These are phyloP conservation scores for Gouania willdenowi DNA, from an alignment of 2,797 vertebrate genomes.

Conservation along the genomic window DNA sequence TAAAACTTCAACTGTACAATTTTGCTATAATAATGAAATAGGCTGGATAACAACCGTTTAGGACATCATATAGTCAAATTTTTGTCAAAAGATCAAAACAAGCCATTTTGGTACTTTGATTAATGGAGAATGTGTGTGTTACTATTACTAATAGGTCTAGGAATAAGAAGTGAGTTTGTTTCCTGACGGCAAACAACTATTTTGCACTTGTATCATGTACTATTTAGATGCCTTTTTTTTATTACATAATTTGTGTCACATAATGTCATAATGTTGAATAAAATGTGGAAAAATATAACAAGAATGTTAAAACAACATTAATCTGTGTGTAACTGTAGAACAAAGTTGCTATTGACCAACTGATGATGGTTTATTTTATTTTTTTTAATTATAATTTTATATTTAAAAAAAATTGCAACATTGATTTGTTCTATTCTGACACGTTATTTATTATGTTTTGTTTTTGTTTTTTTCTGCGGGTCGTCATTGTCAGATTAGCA, in stretches of 20 bases:
- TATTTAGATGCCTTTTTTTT: conserved; percentile 70
- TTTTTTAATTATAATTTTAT: conserved; percentile 36
- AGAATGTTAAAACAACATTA: conserved; percentile 5
- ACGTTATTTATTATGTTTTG: conserved; percentile 15
- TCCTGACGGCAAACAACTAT: conserved; percentile 66
- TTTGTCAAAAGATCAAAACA: conserved; percentile 12
- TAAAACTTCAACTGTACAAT: conserved; percentile 18
- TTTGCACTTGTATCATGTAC: conserved; percentile 73
- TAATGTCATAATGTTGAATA: conserved; percentile 39
- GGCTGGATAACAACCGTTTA: conserved; percentile 5
- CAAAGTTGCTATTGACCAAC: conserved; percentile 21
- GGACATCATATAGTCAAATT: conserved; percentile 30
- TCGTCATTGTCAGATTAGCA: conserved; percentile 18
- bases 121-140: conserved; percentile 26
- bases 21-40: conserved; percentile 22
- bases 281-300: conserved; percentile 26
- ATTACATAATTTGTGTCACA: conserved; percentile 57
- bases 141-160: conserved; percentile 45
- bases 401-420: too few relatives aligned
- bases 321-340: conserved; percentile 17
- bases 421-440: too few relatives aligned
- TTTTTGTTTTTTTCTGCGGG: conserved; percentile 12
- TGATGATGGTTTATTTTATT: conserved; percentile 20
- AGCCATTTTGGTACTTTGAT: conserved; percentile 17
- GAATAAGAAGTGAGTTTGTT: conserved; percentile 45